A percentile compares a stretch with the other conserved stretches of the same genome.
phyloP scores from a whole-genome alignment of 2,888 invertebrate genomes.

The Caenorhabditis panamensis region DNA sequence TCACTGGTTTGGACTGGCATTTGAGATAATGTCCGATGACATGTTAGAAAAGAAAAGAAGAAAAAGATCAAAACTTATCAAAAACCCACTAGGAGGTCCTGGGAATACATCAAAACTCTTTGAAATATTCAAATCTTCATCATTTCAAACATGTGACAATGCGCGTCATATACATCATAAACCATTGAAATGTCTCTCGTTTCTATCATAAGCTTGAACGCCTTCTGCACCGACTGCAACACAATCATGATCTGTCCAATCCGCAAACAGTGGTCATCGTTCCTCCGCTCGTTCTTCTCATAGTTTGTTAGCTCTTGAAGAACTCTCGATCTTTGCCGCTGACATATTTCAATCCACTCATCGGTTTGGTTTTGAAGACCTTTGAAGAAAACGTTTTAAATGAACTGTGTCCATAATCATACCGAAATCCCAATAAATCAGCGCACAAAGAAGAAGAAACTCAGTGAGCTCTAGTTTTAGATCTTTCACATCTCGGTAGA shows the following conservation, averaged over 20 bases:
- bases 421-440: conserved; percentile 34
- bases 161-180: conserved; percentile 1
- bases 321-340: neutral
- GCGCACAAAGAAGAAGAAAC: conserved; percentile 9
- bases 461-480: conserved; percentile 6
- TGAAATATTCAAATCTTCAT: neutral
- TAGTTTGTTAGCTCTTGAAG: conserved; percentile 10
- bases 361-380: conserved; percentile 18
- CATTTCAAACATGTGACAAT: neutral
- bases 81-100: too few relatives aligned
- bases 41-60: neutral
- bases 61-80: neutral
- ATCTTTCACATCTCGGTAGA: neutral
- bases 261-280: conserved; percentile 1
- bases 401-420: too few relatives aligned
- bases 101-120: neutral
- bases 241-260: conserved; percentile 15
- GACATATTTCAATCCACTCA: conserved; percentile 23
- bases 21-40: neutral
- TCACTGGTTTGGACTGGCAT: neutral
- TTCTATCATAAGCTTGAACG: neutral
- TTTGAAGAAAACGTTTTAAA: neutral
- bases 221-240: conserved; percentile 1
- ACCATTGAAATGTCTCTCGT: conserved; percentile 9
- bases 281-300: neutral